Conservation (phyloP, 2,888 invertebrate genomes). For the Cryptophagus acutangulus region DNA sequence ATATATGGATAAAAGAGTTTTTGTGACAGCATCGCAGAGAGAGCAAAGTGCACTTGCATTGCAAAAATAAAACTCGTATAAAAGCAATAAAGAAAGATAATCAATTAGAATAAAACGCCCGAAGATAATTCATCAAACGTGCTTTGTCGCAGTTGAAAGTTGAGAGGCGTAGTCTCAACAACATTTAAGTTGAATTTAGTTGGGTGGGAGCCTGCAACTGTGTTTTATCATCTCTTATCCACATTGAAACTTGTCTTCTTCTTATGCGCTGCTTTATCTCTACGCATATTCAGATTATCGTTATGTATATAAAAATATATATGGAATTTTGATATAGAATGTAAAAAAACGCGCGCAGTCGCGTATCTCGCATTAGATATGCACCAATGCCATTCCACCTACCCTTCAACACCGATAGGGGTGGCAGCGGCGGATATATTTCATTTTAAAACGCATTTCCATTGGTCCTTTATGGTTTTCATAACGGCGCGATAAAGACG, state of each 20-base stretch:
- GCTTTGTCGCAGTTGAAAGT: slow-evolving; percentile 7
- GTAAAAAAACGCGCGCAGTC: slow-evolving; percentile 42
- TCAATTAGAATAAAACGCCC: slow-evolving; percentile 3
- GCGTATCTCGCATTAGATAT: slow-evolving; percentile 50
- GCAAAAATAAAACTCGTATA: no score
- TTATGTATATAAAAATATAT: slow-evolving; percentile 23
- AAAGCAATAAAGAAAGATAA: background rate
- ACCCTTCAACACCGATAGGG: slow-evolving; percentile 37
- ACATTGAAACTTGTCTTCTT: background rate
- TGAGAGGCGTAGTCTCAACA: slow-evolving; percentile 10
- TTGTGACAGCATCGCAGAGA: no score
- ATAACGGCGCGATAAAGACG: slow-evolving; percentile 15
- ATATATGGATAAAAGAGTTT: no score
- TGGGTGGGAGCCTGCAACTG: slow-evolving; percentile 10
- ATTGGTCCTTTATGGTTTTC: slow-evolving; percentile 40
- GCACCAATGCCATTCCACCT: slow-evolving; percentile 45
- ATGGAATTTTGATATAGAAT: no score
- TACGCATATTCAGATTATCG: slow-evolving; percentile 45
- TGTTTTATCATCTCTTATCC: slow-evolving; percentile 10
- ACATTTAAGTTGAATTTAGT: slow-evolving; percentile 12
- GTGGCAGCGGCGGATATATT: slow-evolving; percentile 36
- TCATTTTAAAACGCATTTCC: slow-evolving; percentile 46
- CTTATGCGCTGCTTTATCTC: slow-evolving; percentile 16
- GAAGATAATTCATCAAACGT: slow-evolving; percentile 1
- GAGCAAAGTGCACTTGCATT: no score